Conservation (phyloP, 2,888 invertebrate genomes). For the Drosophila nigritarsus region DNA sequence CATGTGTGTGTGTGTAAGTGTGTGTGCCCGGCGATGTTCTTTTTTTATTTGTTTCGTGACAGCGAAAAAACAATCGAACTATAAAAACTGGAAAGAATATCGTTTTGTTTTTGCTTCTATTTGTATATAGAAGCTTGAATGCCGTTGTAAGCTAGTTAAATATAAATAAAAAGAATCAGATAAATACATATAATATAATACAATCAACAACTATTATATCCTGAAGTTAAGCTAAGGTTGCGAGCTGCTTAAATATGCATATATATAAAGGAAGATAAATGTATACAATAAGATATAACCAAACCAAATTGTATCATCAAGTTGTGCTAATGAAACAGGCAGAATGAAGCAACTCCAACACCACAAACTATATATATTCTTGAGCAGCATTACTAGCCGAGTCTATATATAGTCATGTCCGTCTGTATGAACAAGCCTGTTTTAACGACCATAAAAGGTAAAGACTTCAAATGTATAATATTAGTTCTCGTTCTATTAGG, state of each 20-base stretch:
- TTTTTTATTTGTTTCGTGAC: constrained; percentile 64
- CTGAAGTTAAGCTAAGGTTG: background rate
- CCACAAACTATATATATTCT: background rate
- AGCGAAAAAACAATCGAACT: constrained; percentile 46
- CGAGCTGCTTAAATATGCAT: background rate
- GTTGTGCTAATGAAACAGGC: background rate
- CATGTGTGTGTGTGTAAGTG: constrained; percentile 25
- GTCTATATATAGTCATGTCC: background rate
- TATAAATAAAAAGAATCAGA: background rate
- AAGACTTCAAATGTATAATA: background rate
- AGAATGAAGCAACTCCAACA: background rate
- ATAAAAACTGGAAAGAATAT: constrained; percentile 36
- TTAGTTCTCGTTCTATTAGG: background rate
- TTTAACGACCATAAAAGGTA: background rate
- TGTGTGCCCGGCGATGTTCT: constrained; percentile 37
- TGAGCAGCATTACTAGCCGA: background rate
- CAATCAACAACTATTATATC: constrained; percentile 1
- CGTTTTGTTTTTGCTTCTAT: constrained; percentile 25
- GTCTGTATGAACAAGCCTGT: no score
- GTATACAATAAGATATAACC: background rate
- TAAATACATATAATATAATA: background rate
- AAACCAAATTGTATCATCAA: background rate
- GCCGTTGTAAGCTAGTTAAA: constrained; percentile 4
- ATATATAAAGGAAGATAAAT: background rate
- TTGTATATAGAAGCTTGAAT: constrained; percentile 29